Evolutionary conservation across 2,113 vertebrate species (phyloP), one percentile per base, ranked within the genome.

Genomic region (Pleuronectes platessa): DNA sequence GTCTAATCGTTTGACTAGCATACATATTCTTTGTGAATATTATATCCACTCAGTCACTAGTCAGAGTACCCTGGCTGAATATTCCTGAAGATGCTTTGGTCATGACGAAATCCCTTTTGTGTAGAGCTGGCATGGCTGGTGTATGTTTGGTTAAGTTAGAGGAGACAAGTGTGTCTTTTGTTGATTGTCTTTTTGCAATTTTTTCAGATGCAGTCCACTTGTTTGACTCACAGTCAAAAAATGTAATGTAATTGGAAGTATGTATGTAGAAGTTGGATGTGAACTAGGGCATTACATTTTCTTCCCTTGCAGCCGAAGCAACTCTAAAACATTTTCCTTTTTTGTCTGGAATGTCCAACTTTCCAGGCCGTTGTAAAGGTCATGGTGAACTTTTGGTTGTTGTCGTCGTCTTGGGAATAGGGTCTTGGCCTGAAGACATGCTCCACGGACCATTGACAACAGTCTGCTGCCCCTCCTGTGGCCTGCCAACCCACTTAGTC

Each of bases 381-480:
- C 66, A 60, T 15, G 51, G 45, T 62, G 47, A 69, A 78, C 51
- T 67, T 9, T 51, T 1, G 1, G 55, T 72, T 66, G 69, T 74
- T 49, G 59, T 74, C 49, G 55, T 76, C 1, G 53, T 74, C 71
- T 75, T 71, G 81, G 69, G 53, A 89, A 71, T 62, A 47, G 45
- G 71, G 53, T 79, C 71, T 71, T 77, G 74, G 83, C 81, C 68
- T 63, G 54, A 73, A 78, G 71, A 83, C 65, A 78, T 59, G 86
- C 74, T 82, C 51, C 54, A 35, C 24, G 75, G 58, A 78, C 75
- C 82, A 18, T 76, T 62, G 70, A 70, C 85, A 78, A 58, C 71
- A 79, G 83, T 65, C 58, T 13, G 37, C 76, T 64, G 61, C 45
- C 70, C 65, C 9, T 83, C 73, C 70, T 74, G 67, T 78, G 67